phyloP scores from a whole-genome alignment of 1,140 invertebrate species.

The Drosophila truncata region DNA sequence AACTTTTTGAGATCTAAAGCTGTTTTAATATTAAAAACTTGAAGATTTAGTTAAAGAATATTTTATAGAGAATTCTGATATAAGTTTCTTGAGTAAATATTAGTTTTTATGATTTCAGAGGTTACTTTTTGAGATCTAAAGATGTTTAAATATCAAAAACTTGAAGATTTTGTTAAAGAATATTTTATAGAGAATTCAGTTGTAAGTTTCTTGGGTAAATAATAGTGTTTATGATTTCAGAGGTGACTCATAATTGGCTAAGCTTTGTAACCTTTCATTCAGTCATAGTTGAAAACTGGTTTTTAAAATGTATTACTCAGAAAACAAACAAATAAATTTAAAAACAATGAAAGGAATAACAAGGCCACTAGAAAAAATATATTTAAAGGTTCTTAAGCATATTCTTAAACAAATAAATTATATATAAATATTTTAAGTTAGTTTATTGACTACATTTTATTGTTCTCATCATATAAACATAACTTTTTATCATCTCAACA shows the following conservation, averaged over 20 bases:
- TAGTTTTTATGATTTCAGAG: no score
- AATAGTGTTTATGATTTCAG: constrained; percentile 1
- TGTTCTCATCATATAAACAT: not conserved
- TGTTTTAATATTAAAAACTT: not conserved
- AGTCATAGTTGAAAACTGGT: constrained; percentile 7
- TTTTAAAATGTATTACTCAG: constrained; percentile 12
- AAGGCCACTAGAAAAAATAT: not conserved
- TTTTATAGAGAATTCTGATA: not conserved
- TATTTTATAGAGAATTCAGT: not conserved
- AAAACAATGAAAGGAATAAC: not conserved
- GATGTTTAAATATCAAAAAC: not conserved
- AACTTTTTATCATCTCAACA: not conserved
- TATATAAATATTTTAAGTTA: not conserved
- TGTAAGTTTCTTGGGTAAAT: not conserved
- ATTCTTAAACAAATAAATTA: not conserved
- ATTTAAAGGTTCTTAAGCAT: not conserved
- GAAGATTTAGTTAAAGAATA: not conserved
- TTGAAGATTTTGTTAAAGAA: not conserved
- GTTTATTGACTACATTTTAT: not conserved
- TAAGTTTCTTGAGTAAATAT: not conserved
- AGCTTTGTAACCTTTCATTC: constrained; percentile 9
- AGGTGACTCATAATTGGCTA: constrained; percentile 15
- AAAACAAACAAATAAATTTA: not conserved
- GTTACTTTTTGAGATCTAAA: not conserved
- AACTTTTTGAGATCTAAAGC: not conserved